A percentile compares a stretch with the other conserved stretches of the same genome.
These are phyloP conservation scores for Trichonephila clavipes DNA, from an alignment of 1,140 invertebrate genomes.

Conservation along the genomic window DNA sequence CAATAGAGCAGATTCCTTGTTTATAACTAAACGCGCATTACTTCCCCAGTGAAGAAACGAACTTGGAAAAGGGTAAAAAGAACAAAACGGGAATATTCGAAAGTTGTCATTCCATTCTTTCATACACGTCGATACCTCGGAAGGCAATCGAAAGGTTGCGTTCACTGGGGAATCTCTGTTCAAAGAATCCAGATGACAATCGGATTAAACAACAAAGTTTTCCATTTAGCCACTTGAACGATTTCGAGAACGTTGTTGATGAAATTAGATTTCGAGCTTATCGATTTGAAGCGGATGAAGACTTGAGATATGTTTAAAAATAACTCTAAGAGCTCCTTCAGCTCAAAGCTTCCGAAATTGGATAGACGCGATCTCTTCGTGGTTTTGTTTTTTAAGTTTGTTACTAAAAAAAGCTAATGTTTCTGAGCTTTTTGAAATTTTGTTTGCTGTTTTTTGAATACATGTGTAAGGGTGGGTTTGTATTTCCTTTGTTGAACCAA, in stretches of 20 bases:
- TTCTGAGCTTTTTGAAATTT: not conserved
- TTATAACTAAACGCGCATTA: too few relatives aligned
- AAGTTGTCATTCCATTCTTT: too few relatives aligned
- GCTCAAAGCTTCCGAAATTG: not conserved
- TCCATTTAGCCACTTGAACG: conserved; percentile 53
- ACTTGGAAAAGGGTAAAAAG: too few relatives aligned
- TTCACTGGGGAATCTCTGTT: conserved; percentile 7
- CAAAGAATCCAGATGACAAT: conserved; percentile 26
- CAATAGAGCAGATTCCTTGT: too few relatives aligned
- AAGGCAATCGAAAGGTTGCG: not conserved
- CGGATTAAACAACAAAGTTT: conserved; percentile 55
- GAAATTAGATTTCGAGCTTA: conserved; percentile 49
- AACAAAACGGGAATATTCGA: too few relatives aligned
- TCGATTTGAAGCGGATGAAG: conserved; percentile 43
- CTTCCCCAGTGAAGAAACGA: too few relatives aligned
- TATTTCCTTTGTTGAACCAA: too few relatives aligned
- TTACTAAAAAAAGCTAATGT: not conserved
- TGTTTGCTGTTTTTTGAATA: not conserved
- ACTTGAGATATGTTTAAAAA: conserved; percentile 44
- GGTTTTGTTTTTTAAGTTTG: not conserved
- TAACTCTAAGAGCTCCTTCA: conserved; percentile 7
- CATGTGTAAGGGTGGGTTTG: too few relatives aligned
- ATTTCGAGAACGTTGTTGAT: conserved; percentile 30
- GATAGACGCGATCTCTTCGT: not conserved
- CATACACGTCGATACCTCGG: not conserved